Conservation (phyloP, 1,140 invertebrate genomes). For the Heliconius congener region DNA sequence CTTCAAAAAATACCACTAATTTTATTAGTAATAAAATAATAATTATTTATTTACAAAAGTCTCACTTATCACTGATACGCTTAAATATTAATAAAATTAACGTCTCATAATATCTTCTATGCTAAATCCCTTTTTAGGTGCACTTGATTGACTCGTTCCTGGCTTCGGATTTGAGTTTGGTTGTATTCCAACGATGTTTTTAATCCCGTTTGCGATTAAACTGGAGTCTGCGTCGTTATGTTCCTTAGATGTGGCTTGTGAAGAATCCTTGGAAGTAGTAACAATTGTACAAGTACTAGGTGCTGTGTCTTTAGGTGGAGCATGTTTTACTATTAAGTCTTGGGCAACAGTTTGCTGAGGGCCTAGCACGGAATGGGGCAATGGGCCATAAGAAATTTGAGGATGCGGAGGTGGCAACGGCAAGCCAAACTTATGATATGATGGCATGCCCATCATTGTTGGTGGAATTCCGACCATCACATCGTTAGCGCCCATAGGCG, state of each 20-base stretch:
- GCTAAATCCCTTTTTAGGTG: slow-evolving; percentile 85
- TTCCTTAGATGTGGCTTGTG: slow-evolving; percentile 53
- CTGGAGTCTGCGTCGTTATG: slow-evolving; percentile 58
- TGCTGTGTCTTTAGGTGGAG: slow-evolving; percentile 74
- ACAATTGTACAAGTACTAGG: slow-evolving; percentile 67
- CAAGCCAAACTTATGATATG: slow-evolving; percentile 77
- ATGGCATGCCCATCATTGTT: slow-evolving; percentile 67
- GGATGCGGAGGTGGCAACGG: slow-evolving; percentile 77
- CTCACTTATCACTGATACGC: slow-evolving; percentile 3
- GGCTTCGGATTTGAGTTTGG: slow-evolving; percentile 75
- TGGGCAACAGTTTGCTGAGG: slow-evolving; percentile 78
- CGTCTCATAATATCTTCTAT: slow-evolving; percentile 89
- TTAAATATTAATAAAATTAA: slow-evolving; percentile 61
- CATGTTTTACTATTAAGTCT: slow-evolving; percentile 79
- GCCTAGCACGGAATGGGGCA: slow-evolving; percentile 65
- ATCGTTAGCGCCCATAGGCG: slow-evolving; percentile 55
- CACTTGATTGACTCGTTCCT: slow-evolving; percentile 74
- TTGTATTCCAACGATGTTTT: slow-evolving; percentile 79
- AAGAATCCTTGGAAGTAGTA: slow-evolving; percentile 61
- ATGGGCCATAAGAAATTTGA: slow-evolving; percentile 67
- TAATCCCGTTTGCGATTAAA: slow-evolving; percentile 73
- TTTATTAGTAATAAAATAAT: slow-evolving; percentile 37
- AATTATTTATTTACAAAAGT: slow-evolving; percentile 43
- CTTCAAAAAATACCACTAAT: slow-evolving; percentile 48
- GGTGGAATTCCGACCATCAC: slow-evolving; percentile 69